Evolutionary conservation across 2,797 vertebrate genomes (phyloP), one percentile per base, ranked within the genome.

Genomic region (Crossoptilon crossoptilon): DNA sequence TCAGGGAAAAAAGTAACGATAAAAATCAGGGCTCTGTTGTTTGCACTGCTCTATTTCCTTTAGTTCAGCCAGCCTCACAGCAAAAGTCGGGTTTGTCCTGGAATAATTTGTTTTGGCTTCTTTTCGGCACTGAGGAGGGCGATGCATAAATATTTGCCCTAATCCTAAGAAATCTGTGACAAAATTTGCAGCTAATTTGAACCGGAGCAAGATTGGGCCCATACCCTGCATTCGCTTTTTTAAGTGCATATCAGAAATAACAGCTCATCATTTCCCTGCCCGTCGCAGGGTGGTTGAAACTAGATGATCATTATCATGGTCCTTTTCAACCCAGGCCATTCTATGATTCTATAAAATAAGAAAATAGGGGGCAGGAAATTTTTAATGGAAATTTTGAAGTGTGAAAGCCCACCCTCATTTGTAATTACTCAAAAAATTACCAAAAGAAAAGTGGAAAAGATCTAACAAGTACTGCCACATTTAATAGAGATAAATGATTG

Each of bases 281-380:
- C 4, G 13, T 26, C 13, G 48, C 23, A 26, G 48, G 23, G 23
- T 13, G 48, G 13, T 49, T 24, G 12, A 49, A 49, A 49, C 48
- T 24, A 49, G 23, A 26, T 49, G 23, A 26, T 49, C 48, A 14
- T 26, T 26, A 14, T 26, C 8, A 49, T 8, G 24, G 23, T 49
- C 13, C 23, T 26, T 49, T 49, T 49, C 48, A 49, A 49, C 48
- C 23, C 48, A 24, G 48, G 48, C 48, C 48, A 49, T 49, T 49
- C 48, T 23, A 13, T 4, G 46, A 48, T 48, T 23, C 46, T 49
- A 49, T 26, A 23, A 49, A 49, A 22, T 3, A 13, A 58, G 73
- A 62, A 35, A 31, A 79, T 4, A 23, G 0, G 12, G 9, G 15
- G 23, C 14, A 4, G 7, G 3, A 39, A 5, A 13, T 21, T 49